Conservation (phyloP, 2,888 invertebrate species). For the Acleris literana region DNA sequence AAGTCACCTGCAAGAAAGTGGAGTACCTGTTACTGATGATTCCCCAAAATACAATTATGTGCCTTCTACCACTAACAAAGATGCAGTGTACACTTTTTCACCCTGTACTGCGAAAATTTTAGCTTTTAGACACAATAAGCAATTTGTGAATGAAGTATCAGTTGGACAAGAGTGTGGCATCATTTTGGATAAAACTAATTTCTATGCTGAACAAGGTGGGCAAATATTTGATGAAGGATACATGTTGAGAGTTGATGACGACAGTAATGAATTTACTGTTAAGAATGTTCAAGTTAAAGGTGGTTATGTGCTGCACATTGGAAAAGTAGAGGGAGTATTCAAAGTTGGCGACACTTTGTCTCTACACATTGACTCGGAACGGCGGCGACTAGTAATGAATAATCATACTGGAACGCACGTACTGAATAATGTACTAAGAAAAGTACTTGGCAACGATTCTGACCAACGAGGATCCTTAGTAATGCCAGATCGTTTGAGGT, state of each 20-base stretch:
- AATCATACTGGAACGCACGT: slow-evolving; percentile 99
- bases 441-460: slow-evolving; percentile 94
- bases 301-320: slow-evolving; percentile 97
- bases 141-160: slow-evolving; percentile 92
- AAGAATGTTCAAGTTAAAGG: slow-evolving; percentile 97
- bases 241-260: slow-evolving; percentile 91
- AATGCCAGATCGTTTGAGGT: slow-evolving; percentile 97
- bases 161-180: slow-evolving; percentile 96
- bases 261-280: slow-evolving; percentile 95
- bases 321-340: slow-evolving; percentile 92
- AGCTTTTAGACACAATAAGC: slow-evolving; percentile 90
- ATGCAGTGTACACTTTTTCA: slow-evolving; percentile 90
- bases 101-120: slow-evolving; percentile 90
- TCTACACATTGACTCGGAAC: slow-evolving; percentile 91
- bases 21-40: slow-evolving; percentile 94
- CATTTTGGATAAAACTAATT: slow-evolving; percentile 94
- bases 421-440: slow-evolving; percentile 95
- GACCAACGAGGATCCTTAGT: slow-evolving; percentile 99
- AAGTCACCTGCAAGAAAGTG: slow-evolving; percentile 91
- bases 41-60: slow-evolving; percentile 95
- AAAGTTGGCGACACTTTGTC: slow-evolving; percentile 93
- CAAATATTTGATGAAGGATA: slow-evolving; percentile 99
- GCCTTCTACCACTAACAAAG: slow-evolving; percentile 84
- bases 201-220: slow-evolving; percentile 99
- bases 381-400: slow-evolving; percentile 97